Evolutionary conservation across 30 jellyfish, hydroid and myxozoan genomes (phyloP).

Genomic region (Pseudorhiza aurosa): DNA sequence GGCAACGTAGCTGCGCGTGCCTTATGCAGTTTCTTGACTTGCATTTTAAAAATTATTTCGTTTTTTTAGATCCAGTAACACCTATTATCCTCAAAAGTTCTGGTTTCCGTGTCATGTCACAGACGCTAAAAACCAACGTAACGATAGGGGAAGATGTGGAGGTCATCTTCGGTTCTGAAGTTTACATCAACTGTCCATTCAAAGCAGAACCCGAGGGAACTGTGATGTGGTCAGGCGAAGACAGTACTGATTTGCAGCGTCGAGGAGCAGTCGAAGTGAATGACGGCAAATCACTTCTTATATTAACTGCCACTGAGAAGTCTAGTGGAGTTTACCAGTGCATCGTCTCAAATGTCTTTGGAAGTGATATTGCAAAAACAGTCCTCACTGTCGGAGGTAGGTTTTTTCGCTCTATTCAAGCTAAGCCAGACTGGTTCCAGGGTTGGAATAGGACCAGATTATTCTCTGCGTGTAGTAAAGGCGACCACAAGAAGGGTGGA

Average conservation of each 20-base stretch:
- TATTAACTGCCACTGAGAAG: conserved; percentile 6
- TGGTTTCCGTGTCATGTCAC: conserved; percentile 31
- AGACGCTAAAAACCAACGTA: conserved; percentile 51
- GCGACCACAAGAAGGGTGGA: no score
- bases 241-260: not conserved
- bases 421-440: no score
- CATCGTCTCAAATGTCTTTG: conserved; percentile 63
- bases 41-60: no score
- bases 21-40: no score
- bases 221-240: conserved; percentile 63
- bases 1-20: no score
- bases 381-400: conserved; percentile 66
- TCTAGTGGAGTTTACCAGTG: conserved; percentile 58
- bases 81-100: conserved; percentile 32
- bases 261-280: conserved; percentile 28
- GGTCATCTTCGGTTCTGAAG: conserved; percentile 64
- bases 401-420: no score
- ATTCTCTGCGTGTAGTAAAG: no score
- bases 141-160: conserved; percentile 73
- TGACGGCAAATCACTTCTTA: conserved; percentile 52
- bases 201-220: conserved; percentile 76
- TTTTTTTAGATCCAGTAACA: conserved; percentile 31
- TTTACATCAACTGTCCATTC: conserved; percentile 70
- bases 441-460: no score
- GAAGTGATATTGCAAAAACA: conserved; percentile 50